Evolutionary conservation across 2,113 vertebrate species (phyloP).

Genomic region (Calyptommatus sinebrachiatus): DNA sequence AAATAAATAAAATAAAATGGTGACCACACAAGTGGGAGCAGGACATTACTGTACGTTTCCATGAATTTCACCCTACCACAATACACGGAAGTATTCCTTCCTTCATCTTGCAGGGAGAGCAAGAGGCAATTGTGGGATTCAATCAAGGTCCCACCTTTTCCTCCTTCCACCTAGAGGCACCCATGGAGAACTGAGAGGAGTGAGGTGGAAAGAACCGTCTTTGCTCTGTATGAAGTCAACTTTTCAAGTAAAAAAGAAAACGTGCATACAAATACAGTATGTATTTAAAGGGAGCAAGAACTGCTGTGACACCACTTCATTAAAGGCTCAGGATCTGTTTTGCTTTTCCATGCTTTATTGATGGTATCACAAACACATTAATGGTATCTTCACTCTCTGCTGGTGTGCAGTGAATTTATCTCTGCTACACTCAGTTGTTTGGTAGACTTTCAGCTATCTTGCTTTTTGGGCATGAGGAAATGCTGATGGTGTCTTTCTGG

Average conservation of each 20-base stretch:
- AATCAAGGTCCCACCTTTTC: too few species aligned
- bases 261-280: constrained; percentile 9
- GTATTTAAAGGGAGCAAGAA: constrained; percentile 21
- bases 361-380: constrained; percentile 68
- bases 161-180: background rate
- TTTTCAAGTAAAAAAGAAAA: constrained; percentile 28
- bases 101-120: background rate
- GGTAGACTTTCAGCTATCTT: constrained; percentile 44
- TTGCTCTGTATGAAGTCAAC: constrained; percentile 36
- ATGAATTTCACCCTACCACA: too few species aligned
- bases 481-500: constrained; percentile 1
- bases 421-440: constrained; percentile 43
- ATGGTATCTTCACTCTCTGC: constrained; percentile 65
- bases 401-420: constrained; percentile 61
- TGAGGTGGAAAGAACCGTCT: constrained; percentile 39
- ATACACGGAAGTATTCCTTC: background rate
- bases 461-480: constrained; percentile 22
- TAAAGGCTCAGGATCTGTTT: constrained; percentile 62
- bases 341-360: constrained; percentile 62
- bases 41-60: too few species aligned
- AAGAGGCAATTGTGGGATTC: too few species aligned
- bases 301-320: constrained; percentile 61
- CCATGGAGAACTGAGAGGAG: background rate
- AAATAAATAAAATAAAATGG: too few species aligned
- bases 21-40: too few species aligned